Percentiles rank a stretch among this genome's conserved stretches.
Evolutionary conservation across 2,113 vertebrate species (phyloP).

Genomic region (Gallinago paraguaiae): DNA sequence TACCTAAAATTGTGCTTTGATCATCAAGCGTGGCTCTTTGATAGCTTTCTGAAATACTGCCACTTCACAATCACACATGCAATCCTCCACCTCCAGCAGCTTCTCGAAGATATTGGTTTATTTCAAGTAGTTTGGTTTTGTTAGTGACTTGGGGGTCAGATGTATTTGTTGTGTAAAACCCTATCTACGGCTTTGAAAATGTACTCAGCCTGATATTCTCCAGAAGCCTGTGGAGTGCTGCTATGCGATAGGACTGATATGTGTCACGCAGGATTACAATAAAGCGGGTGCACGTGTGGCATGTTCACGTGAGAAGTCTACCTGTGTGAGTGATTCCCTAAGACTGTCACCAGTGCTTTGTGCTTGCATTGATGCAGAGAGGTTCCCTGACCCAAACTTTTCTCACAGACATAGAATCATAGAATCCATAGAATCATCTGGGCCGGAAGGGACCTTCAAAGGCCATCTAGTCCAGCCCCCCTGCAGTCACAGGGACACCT

Average conservation of each 20-base stretch:
- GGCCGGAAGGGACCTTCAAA: too few species aligned
- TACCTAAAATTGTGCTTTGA: not conserved
- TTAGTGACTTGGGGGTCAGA: not conserved
- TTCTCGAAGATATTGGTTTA: not conserved
- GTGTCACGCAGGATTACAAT: not conserved
- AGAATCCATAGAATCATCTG: too few species aligned
- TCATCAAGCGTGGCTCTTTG: not conserved
- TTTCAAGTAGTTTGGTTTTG: not conserved
- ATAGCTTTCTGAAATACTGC: not conserved
- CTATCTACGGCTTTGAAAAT: not conserved
- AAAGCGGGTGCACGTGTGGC: not conserved
- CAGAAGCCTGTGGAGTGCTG: not conserved
- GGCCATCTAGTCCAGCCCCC: too few species aligned
- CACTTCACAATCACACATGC: not conserved
- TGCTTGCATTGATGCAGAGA: fast-evolving
- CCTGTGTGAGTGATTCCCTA: not conserved
- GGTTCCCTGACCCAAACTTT: not conserved
- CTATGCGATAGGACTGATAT: not conserved
- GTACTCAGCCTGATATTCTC: not conserved
- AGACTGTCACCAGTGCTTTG: not conserved
- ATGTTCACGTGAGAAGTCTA: not conserved
- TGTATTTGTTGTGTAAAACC: not conserved
- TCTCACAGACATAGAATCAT: not conserved
- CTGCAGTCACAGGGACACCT: too few species aligned
- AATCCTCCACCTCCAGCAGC: not conserved